Base-by-base conservation (phyloP, 2,888 invertebrate genomes). In the Cyrtodaria siliqua region DNA sequence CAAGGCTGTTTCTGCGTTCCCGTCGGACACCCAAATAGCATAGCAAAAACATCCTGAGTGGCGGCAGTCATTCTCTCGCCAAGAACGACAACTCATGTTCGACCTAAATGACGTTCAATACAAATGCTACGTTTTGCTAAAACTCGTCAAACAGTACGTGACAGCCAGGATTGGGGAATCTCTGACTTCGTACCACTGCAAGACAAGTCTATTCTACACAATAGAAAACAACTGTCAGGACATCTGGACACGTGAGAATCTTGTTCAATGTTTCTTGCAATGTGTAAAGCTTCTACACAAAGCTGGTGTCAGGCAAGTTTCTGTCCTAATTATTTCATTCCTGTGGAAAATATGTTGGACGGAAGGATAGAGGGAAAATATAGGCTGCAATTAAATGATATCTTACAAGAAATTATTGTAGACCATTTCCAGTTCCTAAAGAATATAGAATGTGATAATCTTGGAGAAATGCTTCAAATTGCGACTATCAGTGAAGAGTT, bases 81-180 rank as follows among this genome's bases (percentile, higher is more conserved):
- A 47, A 26, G 70, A 70, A 27, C 14, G 70, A 57, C n/a, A 57
- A 12, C 49, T 70, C 9, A 70, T 70, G 70, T 26, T 42, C 44
- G 50, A 42, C 29, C 57, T 70, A 4, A 70, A 70, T 42, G 3
- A 40, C 8, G 38, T 47, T 16, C 70, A 70, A 38, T 44, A 53
- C 16, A 62, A 61, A 14, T 62, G 62, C 20, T 70, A 63, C 42
- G 49, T 70, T 27, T 52, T 70, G 9, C 23, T 70, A 16, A 70
- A 70, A 20, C 49, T 62, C 38, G 42, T 70, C 18, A 70, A 50
- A 23, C 56, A 56, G 3, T 18, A 44, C 26, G n/a, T 62, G 6
- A 40, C 63, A 9, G 14, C 18, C 33, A 12, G 8, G 8, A 20
- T 47, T 27, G 47, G 14, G 3, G n/a, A 44, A 9, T 24, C 47